These are phyloP conservation scores for Andrena praecox DNA, from an alignment of 2,888 invertebrate species.

Conservation along the genomic window DNA sequence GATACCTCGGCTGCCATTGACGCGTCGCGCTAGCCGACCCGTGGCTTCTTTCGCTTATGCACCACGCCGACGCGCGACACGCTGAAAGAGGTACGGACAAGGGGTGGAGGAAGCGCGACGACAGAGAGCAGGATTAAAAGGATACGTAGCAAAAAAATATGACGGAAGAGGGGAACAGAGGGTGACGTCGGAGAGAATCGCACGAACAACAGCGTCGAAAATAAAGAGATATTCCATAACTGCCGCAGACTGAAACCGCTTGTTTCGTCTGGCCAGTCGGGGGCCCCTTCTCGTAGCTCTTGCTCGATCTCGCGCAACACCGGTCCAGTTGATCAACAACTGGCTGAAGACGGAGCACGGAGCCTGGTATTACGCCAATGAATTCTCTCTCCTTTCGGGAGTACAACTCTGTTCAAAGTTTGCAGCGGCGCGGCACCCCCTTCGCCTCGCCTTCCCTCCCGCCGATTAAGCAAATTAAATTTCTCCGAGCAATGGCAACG, in stretches of 20 bases:
- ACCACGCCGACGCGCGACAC: slow-evolving; percentile 17
- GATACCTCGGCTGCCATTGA: slow-evolving; percentile 58
- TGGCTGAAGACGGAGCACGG: slow-evolving; percentile 34
- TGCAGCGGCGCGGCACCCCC: slow-evolving; percentile 55
- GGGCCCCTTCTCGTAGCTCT: background rate
- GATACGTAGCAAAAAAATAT: background rate
- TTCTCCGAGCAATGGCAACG: slow-evolving; percentile 77
- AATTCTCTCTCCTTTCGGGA: slow-evolving; percentile 75
- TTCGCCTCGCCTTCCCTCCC: slow-evolving; percentile 56
- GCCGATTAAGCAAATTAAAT: slow-evolving; percentile 83
- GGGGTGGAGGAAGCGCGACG: background rate
- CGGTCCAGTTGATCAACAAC: slow-evolving; percentile 63
- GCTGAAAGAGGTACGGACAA: background rate
- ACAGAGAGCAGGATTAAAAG: slow-evolving; percentile 27
- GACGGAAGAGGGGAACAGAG: background rate
- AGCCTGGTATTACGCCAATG: slow-evolving; percentile 77
- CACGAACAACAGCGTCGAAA: slow-evolving; percentile 8
- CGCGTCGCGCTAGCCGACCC: slow-evolving; percentile 37
- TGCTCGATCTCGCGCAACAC: slow-evolving; percentile 48
- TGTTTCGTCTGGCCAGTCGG: background rate
- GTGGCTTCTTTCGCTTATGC: slow-evolving; percentile 33
- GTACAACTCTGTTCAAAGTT: slow-evolving; percentile 78
- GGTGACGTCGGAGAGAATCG: background rate
- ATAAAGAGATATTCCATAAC: slow-evolving; percentile 36
- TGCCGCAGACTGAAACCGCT: background rate